A percentile compares a stretch with the other conserved stretches of the same genome.
Conservation (phyloP, 2,888 invertebrate species). For the Thereva unica region DNA sequence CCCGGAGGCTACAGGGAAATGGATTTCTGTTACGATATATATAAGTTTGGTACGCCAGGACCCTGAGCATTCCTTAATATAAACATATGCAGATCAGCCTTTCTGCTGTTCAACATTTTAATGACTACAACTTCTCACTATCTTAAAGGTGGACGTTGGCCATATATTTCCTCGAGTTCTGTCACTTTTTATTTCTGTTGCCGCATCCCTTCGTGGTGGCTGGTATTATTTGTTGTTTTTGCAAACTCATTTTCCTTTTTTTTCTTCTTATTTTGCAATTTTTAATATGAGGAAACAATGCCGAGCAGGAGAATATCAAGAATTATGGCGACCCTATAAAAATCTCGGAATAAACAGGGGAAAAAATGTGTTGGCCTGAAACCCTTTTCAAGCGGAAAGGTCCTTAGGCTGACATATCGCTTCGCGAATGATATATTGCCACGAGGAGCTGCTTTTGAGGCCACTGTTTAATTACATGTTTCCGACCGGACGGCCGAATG, state of each 20-base stretch:
- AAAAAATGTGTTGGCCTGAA: constrained; percentile 9
- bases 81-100: constrained; percentile 34
- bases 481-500: constrained; percentile 12
- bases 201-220: not conserved
- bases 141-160: constrained; percentile 24
- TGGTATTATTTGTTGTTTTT: too few relatives aligned
- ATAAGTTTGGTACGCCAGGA: not conserved
- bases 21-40: constrained; percentile 51
- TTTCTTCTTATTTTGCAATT: constrained; percentile 7
- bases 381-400: constrained; percentile 20
- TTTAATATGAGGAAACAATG: constrained; percentile 19
- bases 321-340: not conserved
- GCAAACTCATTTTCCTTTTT: too few relatives aligned
- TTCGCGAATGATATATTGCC: constrained; percentile 30
- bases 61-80: constrained; percentile 27
- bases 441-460: constrained; percentile 28
- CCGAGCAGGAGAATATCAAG: not conserved
- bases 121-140: constrained; percentile 34
- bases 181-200: constrained; percentile 6
- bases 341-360: not conserved
- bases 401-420: constrained; percentile 28
- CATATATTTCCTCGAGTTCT: constrained; percentile 21
- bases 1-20: constrained; percentile 69
- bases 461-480: constrained; percentile 37
- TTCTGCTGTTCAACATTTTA: constrained; percentile 30